These are phyloP conservation scores for Hedya salicella DNA, from an alignment of 2,888 invertebrate species.

Conservation along the genomic window DNA sequence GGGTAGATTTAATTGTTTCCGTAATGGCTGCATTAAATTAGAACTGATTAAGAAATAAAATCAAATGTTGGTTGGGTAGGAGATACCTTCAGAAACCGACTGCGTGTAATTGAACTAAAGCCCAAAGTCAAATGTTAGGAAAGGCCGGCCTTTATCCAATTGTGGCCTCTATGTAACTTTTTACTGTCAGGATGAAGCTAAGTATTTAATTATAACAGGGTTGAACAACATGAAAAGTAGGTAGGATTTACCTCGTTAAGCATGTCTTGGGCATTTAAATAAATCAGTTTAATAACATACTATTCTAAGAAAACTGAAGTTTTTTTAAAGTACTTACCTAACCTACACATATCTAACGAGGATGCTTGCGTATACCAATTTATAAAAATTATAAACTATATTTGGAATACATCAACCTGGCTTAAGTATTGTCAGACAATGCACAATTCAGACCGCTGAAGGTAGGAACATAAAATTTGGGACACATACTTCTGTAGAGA, in stretches of 20 bases:
- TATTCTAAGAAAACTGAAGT: no score
- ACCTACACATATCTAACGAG: no score
- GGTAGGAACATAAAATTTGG: no score
- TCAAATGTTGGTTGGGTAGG: neutral
- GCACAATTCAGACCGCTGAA: no score
- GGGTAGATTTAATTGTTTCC: slow-evolving; percentile 24
- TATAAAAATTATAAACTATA: no score
- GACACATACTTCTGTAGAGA: no score
- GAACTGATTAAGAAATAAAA: slow-evolving; percentile 10
- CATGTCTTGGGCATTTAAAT: neutral
- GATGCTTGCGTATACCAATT: no score
- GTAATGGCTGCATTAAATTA: slow-evolving; percentile 5
- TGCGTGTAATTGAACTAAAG: neutral
- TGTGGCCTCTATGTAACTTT: neutral
- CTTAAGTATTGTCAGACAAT: no score
- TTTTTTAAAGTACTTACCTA: no score
- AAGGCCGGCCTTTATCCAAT: neutral
- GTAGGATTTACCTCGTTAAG: neutral
- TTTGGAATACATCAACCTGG: no score
- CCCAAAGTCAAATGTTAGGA: neutral
- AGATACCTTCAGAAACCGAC: neutral
- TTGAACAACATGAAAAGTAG: neutral
- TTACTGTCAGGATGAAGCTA: neutral
- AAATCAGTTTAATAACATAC: no score
- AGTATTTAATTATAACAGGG: neutral